phyloP scores from a whole-genome alignment of 2,113 vertebrate genomes.

The Rhinichthys klamathensis region DNA sequence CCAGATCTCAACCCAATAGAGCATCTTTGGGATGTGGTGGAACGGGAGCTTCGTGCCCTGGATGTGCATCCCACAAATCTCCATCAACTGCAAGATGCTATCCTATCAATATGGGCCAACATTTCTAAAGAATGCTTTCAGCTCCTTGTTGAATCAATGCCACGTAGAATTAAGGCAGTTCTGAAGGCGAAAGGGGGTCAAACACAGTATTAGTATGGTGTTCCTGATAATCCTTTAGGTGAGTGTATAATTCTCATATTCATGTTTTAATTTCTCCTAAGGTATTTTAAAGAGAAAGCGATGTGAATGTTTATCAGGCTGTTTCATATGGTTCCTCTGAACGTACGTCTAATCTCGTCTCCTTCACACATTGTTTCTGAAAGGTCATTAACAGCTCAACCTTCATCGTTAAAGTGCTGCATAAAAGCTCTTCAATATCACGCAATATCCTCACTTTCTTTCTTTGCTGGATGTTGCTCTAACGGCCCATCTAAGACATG shows the following conservation, averaged over 20 bases:
- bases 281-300: not conserved
- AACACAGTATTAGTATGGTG: too few relatives aligned
- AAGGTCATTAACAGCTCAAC: not conserved
- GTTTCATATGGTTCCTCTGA: not conserved
- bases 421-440: not conserved
- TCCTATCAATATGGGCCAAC: too few relatives aligned
- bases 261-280: not conserved
- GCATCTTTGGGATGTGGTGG: too few relatives aligned
- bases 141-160: too few relatives aligned
- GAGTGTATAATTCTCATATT: not conserved
- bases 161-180: too few relatives aligned
- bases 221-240: too few relatives aligned
- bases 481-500: not conserved
- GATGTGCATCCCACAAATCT: too few relatives aligned
- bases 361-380: conserved; percentile 12
- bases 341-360: not conserved
- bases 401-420: not conserved
- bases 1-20: too few relatives aligned
- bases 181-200: too few relatives aligned
- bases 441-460: not conserved
- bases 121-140: too few relatives aligned
- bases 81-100: too few relatives aligned
- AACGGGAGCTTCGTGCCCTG: too few relatives aligned
- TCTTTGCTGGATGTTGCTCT: not conserved
- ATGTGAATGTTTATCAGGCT: not conserved